A percentile compares a stretch with the other conserved stretches of the same genome.
These are phyloP conservation scores for Chaetura pelagica DNA, from an alignment of 2,113 vertebrate genomes.

Conservation along the genomic window DNA sequence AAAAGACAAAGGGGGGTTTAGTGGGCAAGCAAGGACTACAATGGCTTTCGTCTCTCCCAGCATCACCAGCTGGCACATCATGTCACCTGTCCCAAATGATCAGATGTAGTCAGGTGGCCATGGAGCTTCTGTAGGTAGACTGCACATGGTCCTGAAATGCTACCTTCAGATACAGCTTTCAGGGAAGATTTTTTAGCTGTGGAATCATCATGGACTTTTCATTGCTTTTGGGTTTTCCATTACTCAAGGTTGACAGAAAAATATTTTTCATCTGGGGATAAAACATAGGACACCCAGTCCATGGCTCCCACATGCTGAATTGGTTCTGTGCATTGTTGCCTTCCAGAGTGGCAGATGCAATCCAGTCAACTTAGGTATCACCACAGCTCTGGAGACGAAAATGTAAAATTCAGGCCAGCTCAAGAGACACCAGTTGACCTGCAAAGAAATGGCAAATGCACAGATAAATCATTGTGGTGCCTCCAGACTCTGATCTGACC, in stretches of 20 bases:
- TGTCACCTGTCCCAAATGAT: neutral
- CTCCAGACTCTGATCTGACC: neutral
- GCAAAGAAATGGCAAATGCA: neutral
- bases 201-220: neutral
- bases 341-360: neutral
- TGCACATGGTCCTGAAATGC: neutral
- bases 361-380: neutral
- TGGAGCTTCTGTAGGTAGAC: neutral
- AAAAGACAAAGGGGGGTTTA: neutral
- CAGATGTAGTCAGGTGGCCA: neutral
- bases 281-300: neutral
- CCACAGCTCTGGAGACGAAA: neutral
- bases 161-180: neutral
- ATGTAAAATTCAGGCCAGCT: neutral
- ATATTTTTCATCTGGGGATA: neutral
- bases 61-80: rapidly evolving
- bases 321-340: neutral
- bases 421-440: neutral
- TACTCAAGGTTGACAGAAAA: neutral
- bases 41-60: neutral
- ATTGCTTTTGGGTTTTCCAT: neutral
- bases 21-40: neutral
- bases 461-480: neutral
- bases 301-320: neutral
- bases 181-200: neutral